A percentile compares a stretch with the other conserved stretches of the same genome.
Evolutionary conservation across 1,140 invertebrate species (phyloP).

Genomic region (Brachystomella parvula): DNA sequence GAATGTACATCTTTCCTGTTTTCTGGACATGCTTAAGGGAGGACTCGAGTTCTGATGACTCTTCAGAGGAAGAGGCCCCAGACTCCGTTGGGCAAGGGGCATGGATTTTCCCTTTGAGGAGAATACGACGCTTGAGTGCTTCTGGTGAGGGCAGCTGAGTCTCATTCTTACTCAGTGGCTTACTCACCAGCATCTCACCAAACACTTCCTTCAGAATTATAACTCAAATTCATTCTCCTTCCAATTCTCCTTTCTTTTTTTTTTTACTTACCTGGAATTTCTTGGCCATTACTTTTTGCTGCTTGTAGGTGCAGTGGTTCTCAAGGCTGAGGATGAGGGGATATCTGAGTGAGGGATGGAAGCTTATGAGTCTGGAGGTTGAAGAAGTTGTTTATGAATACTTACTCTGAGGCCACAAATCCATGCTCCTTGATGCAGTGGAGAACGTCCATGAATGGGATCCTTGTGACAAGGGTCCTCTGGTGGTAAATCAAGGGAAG

Average conservation of each 20-base stretch:
- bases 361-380: conserved; percentile 35
- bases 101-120: conserved; percentile 93
- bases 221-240: background rate
- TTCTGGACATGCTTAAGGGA: conserved; percentile 46
- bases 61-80: background rate
- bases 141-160: conserved; percentile 76
- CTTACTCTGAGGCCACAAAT: conserved; percentile 79
- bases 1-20: conserved; percentile 81
- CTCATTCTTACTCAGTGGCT: conserved; percentile 73
- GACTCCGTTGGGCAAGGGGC: conserved; percentile 54
- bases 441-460: conserved; percentile 90
- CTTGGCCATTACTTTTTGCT: conserved; percentile 91
- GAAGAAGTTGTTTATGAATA: conserved; percentile 18
- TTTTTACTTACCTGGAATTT: conserved; percentile 53
- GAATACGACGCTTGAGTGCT: conserved; percentile 57
- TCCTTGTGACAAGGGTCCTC: conserved; percentile 91
- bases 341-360: too few species aligned
- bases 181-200: conserved; percentile 71
- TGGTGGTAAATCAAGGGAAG: conserved; percentile 93
- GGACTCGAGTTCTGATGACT: background rate
- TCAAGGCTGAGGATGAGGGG: conserved; percentile 96
- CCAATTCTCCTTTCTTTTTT: background rate
- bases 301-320: conserved; percentile 90
- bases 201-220: conserved; percentile 63
- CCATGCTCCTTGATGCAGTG: conserved; percentile 92